Base-by-base conservation (phyloP, 2,888 invertebrate genomes). In the Mongoloraphidia duomilia region DNA sequence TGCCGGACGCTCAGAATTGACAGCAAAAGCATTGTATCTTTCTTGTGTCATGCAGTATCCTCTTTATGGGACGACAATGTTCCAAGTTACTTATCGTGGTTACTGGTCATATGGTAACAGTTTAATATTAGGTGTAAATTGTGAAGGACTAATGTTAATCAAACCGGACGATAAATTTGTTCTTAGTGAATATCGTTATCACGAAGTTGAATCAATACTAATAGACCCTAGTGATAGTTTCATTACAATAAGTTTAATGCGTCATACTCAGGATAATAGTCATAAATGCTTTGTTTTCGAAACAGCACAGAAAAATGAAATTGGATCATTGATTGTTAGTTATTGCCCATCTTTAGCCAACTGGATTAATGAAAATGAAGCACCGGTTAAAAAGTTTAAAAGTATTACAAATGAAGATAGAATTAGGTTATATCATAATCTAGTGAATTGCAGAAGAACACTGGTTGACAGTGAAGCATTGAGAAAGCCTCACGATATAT, bases 11-110 rank as follows among this genome's bases (percentile, higher is more conserved):
- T 82, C 87, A 1, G 93, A 93, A 62, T 69, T 94, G 41, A 90
- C 92, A 1, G 90, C 93, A 13, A 94, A 94, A 70, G 92, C 93
- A 17, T 72, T 94, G 55, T 95, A 95, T 66, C 70, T 95, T 53
- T 90, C 92, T 0, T 93, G 93, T 62, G 94, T 95, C 6, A 94
- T 94, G 89, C 94, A 95, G 67, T 95, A 93, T 66, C 93, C 94
- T 0, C 74, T 95, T 1, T 37, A 74, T 74, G 72, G 69, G 5
- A 67, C 65, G 9, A 69, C 68, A 8, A 67, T 69, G 68, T 68
- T 62, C 52, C 84, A 84, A 10, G 94, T 94, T 52, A 86, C 87
- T 1, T 95, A 94, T 65, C 82, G 91, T 56, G 94, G 94, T 11
- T 91, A 92, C 62, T 93, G 93, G 90, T 87, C 88, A 6, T 93